phyloP scores from a whole-genome alignment of 23 tunicate species.

The Styela clava region DNA sequence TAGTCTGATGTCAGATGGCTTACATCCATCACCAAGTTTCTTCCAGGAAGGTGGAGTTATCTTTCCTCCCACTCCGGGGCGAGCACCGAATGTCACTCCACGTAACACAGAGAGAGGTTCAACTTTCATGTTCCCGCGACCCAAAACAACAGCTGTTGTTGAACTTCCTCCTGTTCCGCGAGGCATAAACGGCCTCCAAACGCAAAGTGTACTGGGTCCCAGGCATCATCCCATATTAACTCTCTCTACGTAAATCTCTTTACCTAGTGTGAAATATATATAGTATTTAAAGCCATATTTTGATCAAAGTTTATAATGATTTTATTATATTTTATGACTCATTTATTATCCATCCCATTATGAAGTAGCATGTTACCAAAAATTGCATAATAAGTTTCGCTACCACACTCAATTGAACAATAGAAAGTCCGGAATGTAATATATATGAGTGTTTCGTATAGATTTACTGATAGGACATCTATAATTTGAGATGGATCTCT shows the following conservation, averaged over 20 bases:
- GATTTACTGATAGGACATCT: too few relatives aligned
- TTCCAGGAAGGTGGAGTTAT: constrained; percentile 17
- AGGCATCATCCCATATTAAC: constrained; percentile 13
- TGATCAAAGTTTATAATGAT: background rate
- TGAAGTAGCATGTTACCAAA: too few relatives aligned
- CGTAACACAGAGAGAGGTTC: background rate
- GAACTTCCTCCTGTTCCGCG: constrained; percentile 24
- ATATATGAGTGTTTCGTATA: too few relatives aligned
- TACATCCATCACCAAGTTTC: constrained; percentile 16
- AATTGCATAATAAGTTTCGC: too few relatives aligned
- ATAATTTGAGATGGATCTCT: too few relatives aligned
- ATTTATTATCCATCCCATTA: too few relatives aligned
- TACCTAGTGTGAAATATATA: too few relatives aligned
- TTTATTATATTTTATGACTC: background rate
- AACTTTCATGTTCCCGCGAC: constrained; percentile 16
- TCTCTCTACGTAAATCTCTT: background rate
- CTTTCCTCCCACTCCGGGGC: constrained; percentile 29
- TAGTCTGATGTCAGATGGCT: constrained; percentile 22
- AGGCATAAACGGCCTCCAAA: background rate
- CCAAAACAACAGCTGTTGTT: constrained; percentile 26
- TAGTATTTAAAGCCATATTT: background rate
- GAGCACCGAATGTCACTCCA: constrained; percentile 30
- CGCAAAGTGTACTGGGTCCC: background rate
- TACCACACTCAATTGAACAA: too few relatives aligned
- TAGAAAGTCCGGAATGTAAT: too few relatives aligned